Evolutionary conservation across 2,113 vertebrate species (phyloP).

Genomic region (Lota lota): DNA sequence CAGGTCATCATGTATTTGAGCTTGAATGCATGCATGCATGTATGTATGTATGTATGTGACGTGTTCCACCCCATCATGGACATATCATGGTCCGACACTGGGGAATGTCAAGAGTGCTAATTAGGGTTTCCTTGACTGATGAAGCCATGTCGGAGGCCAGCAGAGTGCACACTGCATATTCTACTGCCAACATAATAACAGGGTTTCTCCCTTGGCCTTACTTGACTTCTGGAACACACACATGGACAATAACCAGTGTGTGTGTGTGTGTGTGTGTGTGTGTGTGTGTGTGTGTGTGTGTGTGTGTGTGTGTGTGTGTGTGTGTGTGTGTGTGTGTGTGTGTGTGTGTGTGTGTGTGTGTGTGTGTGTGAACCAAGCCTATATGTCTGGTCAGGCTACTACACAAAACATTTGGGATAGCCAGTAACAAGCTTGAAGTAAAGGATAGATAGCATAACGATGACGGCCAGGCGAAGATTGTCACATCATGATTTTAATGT

Average conservation of each 20-base stretch:
- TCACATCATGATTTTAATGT: too few relatives aligned
- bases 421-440: too few relatives aligned
- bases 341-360: too few relatives aligned
- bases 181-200: constrained; percentile 44
- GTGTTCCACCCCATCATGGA: too few relatives aligned
- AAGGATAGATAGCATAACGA: too few relatives aligned
- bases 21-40: too few relatives aligned
- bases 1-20: too few relatives aligned
- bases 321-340: neutral
- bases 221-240: constrained; percentile 43
- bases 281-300: constrained; percentile 17
- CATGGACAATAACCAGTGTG: neutral
- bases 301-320: constrained; percentile 10
- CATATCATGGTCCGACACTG: constrained; percentile 4
- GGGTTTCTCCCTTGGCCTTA: constrained; percentile 25
- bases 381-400: too few relatives aligned
- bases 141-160: constrained; percentile 42
- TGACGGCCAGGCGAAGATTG: too few relatives aligned
- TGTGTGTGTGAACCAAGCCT: too few relatives aligned
- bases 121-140: constrained; percentile 45
- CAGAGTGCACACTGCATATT: constrained; percentile 39
- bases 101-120: constrained; percentile 17
- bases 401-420: too few relatives aligned
- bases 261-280: neutral
- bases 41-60: too few relatives aligned